phyloP scores from a whole-genome alignment of 2,113 vertebrate species.

The Burhinus bistriatus region DNA sequence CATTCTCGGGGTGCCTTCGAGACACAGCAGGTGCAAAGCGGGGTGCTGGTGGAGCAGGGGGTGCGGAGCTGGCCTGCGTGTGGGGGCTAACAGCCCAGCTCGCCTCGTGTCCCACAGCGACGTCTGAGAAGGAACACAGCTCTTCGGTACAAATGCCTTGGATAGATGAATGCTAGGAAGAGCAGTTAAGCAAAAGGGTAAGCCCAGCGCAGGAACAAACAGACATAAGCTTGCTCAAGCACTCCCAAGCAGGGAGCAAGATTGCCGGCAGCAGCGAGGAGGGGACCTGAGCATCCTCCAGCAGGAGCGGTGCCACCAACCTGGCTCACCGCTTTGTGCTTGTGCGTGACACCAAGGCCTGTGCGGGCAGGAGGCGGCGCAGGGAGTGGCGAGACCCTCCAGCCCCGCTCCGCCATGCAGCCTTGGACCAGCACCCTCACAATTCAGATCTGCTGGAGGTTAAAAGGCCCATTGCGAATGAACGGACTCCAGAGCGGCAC shows the following conservation, averaged over 20 bases:
- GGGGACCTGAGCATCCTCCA: background rate
- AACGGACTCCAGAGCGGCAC: background rate
- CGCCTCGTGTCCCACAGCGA: background rate
- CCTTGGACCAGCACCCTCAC: background rate
- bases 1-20: rapidly evolving
- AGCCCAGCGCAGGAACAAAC: background rate
- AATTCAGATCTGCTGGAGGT: background rate
- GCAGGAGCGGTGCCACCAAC: background rate
- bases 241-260: background rate
- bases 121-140: background rate
- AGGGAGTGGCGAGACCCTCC: rapidly evolving
- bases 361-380: rapidly evolving
- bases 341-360: no score
- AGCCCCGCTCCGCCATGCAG: background rate
- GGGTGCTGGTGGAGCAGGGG: background rate
- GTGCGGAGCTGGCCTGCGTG: no score
- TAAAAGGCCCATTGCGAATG: rapidly evolving
- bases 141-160: background rate
- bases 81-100: no score
- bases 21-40: background rate
- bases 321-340: rapidly evolving
- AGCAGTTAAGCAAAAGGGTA: background rate
- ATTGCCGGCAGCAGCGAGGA: background rate
- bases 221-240: no score
- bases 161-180: no score